phyloP scores from a whole-genome alignment of 2,113 vertebrate genomes.

The Nothoprocta perdicaria region DNA sequence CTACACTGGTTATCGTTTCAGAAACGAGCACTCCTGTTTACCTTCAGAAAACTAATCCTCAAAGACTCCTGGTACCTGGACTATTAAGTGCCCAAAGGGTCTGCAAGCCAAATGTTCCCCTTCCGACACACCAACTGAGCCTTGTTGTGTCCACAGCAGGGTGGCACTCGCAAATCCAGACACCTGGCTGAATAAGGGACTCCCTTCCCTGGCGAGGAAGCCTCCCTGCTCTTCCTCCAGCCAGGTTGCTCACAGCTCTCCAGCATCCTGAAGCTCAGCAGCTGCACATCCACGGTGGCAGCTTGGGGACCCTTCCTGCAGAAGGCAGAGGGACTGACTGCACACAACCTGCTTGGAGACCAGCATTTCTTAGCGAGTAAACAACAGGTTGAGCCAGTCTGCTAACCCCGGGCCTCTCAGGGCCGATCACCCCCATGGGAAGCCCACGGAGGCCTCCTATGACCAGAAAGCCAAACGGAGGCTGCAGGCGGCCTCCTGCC shows the following conservation, averaged over 20 bases:
- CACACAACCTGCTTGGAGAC: not conserved
- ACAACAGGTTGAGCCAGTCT: not conserved
- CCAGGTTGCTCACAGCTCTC: not conserved
- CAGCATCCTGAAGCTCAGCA: not conserved
- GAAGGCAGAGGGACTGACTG: not conserved
- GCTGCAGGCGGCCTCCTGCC: no score
- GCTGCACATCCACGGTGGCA: accelerated
- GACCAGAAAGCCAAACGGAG: not conserved
- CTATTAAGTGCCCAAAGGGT: not conserved
- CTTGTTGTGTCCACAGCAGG: not conserved
- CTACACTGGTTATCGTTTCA: not conserved
- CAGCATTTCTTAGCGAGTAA: not conserved
- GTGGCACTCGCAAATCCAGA: not conserved
- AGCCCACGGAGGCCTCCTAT: not conserved
- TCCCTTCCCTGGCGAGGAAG: not conserved
- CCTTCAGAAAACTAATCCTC: not conserved
- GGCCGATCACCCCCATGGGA: not conserved
- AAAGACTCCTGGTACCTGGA: not conserved
- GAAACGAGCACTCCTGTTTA: not conserved
- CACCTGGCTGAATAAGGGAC: not conserved
- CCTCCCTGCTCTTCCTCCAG: not conserved
- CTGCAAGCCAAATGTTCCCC: not conserved
- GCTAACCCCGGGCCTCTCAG: not conserved
- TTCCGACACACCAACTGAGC: not conserved
- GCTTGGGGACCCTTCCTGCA: not conserved